phyloP scores from a whole-genome alignment of 2,797 vertebrate species.

The Podarcis lilfordi region DNA sequence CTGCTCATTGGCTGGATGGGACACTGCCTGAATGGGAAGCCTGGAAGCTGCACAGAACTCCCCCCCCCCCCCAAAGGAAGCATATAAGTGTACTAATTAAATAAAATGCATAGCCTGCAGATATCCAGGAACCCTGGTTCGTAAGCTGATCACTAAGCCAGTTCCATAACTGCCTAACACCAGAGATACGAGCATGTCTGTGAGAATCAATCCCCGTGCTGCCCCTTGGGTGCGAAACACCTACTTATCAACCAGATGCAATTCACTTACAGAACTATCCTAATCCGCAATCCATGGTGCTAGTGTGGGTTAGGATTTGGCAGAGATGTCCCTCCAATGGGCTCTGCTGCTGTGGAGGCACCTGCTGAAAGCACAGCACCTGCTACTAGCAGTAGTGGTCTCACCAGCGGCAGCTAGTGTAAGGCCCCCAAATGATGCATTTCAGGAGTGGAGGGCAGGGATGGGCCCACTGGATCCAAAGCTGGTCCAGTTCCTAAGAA shows the following conservation, averaged over 20 bases:
- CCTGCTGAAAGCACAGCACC: too few relatives aligned
- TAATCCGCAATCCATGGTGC: too few relatives aligned
- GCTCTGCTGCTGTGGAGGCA: too few relatives aligned
- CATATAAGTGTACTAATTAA: too few relatives aligned
- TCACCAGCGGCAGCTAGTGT: too few relatives aligned
- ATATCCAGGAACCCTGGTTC: not conserved
- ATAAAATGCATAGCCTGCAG: not conserved
- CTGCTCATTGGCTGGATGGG: not conserved
- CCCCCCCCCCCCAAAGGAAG: not conserved
- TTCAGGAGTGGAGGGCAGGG: too few relatives aligned
- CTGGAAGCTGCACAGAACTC: not conserved
- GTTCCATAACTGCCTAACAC: not conserved
- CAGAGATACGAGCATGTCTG: not conserved
- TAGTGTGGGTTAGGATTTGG: not conserved
- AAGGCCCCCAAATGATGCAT: too few relatives aligned
- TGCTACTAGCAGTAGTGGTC: too few relatives aligned
- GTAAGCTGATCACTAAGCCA: not conserved
- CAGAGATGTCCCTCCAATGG: too few relatives aligned
- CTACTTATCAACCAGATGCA: not conserved
- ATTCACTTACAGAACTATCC: not conserved
- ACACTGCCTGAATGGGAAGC: not conserved
- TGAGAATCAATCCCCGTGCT: not conserved
- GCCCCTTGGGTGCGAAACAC: not conserved
- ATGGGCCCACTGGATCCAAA: too few relatives aligned
- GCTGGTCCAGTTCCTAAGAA: too few relatives aligned